Percentiles rank a stretch among this genome's conserved stretches.
These are phyloP conservation scores for Lacanobia oleracea DNA, from an alignment of 2,888 invertebrate genomes.

Conservation along the genomic window DNA sequence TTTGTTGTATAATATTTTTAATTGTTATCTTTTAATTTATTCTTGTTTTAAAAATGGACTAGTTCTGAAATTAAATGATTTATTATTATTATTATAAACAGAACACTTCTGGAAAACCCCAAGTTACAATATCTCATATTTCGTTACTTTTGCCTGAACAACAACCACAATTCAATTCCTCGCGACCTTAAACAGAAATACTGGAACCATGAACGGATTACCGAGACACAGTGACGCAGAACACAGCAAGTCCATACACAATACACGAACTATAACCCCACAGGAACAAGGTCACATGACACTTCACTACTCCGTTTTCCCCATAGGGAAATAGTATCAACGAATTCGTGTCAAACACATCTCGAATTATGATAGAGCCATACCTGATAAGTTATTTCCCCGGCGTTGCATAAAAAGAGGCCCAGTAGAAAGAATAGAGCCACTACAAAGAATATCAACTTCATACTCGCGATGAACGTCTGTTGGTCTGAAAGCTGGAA, in stretches of 20 bases:
- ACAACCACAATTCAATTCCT: background rate
- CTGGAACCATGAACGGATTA: constrained; percentile 21
- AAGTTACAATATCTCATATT: background rate
- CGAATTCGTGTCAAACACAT: constrained; percentile 29
- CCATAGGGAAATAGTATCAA: constrained; percentile 27
- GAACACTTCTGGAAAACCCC: background rate
- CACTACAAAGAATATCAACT: constrained; percentile 81
- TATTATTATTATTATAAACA: too few relatives aligned
- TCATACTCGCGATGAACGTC: constrained; percentile 77
- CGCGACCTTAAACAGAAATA: background rate
- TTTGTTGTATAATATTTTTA: too few relatives aligned
- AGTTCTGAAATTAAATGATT: too few relatives aligned
- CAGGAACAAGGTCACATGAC: constrained; percentile 28
- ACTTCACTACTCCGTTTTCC: constrained; percentile 26
- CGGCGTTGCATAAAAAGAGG: constrained; percentile 85
- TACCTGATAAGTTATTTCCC: constrained; percentile 87
- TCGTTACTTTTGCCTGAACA: background rate
- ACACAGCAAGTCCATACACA: constrained; percentile 25
- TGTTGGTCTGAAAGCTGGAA: constrained; percentile 81
- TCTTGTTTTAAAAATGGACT: too few relatives aligned
- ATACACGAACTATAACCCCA: constrained; percentile 19
- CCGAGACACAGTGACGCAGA: constrained; percentile 18
- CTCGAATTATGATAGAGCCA: constrained; percentile 30
- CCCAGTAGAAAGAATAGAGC: constrained; percentile 83
- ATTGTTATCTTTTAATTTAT: too few relatives aligned